These are phyloP conservation scores for Phaethon lepturus DNA, from an alignment of 2,113 vertebrate species.

Conservation along the genomic window DNA sequence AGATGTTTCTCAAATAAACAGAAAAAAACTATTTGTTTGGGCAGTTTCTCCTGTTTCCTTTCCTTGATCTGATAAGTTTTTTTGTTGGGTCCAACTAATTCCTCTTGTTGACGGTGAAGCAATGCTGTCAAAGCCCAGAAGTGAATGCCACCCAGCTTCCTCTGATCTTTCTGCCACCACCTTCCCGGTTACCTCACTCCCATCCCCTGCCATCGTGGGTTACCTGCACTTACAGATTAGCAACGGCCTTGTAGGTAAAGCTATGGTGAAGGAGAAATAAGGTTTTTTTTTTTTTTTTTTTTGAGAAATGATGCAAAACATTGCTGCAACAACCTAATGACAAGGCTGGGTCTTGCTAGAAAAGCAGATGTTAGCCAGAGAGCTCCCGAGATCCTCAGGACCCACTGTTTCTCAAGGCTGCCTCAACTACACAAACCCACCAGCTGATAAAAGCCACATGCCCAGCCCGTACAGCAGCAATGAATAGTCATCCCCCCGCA, in stretches of 20 bases:
- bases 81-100: background rate
- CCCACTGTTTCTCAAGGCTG: background rate
- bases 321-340: background rate
- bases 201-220: accelerated
- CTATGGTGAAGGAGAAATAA: background rate
- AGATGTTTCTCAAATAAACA: background rate
- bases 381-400: background rate
- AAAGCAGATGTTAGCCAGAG: background rate
- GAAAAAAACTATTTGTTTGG: background rate
- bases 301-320: accelerated
- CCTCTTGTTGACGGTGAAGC: background rate
- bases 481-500: background rate
- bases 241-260: background rate
- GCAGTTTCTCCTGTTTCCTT: background rate
- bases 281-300: background rate
- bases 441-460: background rate
- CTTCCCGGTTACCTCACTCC: background rate
- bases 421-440: background rate
- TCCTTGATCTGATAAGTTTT: background rate
- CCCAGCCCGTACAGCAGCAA: background rate
- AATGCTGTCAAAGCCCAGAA: background rate
- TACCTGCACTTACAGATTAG: background rate
- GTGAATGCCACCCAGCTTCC: background rate
- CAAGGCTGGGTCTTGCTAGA: background rate
- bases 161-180: background rate